Conservation (phyloP, 2,113 vertebrate species). For the Cnemophilus loriae region DNA sequence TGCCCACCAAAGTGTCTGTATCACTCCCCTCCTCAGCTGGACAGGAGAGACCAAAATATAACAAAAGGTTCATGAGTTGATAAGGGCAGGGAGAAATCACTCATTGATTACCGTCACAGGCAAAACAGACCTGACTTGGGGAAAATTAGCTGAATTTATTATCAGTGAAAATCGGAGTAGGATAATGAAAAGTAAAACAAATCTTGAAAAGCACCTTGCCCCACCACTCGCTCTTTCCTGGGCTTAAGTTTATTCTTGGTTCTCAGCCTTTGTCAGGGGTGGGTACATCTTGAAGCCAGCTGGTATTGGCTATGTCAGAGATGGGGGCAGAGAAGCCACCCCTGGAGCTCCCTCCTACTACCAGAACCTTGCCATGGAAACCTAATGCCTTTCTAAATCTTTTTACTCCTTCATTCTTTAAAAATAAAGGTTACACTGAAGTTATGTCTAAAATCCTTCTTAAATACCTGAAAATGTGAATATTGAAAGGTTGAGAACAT, state of each 20-base stretch:
- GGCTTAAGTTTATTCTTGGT: not conserved
- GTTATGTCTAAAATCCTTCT: not conserved
- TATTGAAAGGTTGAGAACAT: not conserved
- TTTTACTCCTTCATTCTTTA: not conserved
- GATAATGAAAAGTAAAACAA: not conserved
- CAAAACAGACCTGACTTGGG: not conserved
- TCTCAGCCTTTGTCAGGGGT: not conserved
- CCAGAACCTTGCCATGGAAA: not conserved
- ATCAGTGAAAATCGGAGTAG: not conserved
- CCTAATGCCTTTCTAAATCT: not conserved
- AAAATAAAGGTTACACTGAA: not conserved
- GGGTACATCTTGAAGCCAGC: not conserved
- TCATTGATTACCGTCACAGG: not conserved
- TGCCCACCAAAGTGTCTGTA: not conserved
- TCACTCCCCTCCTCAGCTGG: not conserved
- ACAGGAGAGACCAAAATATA: not conserved
- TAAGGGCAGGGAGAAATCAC: not conserved
- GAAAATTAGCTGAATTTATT: not conserved
- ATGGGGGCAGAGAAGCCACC: not conserved
- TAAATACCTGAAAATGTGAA: not conserved
- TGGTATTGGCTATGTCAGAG: not conserved
- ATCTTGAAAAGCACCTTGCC: not conserved
- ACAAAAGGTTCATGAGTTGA: not conserved
- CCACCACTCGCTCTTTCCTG: rapidly evolving
- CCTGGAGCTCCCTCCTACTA: not conserved